Conservation (phyloP, 2,797 vertebrate genomes). For the Tapirus indicus region DNA sequence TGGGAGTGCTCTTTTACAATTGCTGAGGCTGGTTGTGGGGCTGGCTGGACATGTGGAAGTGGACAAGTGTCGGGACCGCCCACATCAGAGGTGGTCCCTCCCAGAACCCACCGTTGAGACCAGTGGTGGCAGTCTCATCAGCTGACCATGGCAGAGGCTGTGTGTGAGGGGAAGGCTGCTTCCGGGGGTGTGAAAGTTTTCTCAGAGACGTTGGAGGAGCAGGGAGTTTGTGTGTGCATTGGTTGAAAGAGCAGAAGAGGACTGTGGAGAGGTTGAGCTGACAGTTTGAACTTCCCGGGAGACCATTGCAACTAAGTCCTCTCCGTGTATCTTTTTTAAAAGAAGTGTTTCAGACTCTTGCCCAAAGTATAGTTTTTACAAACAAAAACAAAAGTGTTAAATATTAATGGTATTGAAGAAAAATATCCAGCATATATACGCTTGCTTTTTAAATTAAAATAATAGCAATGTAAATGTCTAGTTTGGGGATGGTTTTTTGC, state of each 20-base stretch:
- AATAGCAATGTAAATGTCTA: background rate
- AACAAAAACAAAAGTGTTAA: constrained; percentile 46
- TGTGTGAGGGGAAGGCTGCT: background rate
- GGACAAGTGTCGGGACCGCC: background rate
- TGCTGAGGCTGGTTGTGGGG: background rate
- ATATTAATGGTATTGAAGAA: background rate
- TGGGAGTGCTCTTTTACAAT: background rate
- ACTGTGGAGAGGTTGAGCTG: background rate
- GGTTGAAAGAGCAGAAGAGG: background rate
- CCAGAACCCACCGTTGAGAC: background rate
- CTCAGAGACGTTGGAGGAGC: background rate
- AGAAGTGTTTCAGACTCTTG: constrained; percentile 22
- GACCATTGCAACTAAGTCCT: background rate
- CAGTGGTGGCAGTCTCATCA: background rate
- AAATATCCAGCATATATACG: background rate
- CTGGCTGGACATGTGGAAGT: background rate
- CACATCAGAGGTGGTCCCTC: background rate
- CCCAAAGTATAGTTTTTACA: constrained; percentile 29
- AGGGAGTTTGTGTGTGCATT: background rate
- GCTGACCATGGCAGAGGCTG: background rate
- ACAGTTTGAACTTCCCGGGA: background rate
- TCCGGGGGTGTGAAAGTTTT: background rate
- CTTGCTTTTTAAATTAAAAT: constrained; percentile 64
- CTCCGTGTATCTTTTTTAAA: constrained; percentile 4
- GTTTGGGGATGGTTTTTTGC: background rate